Base-by-base conservation (phyloP, 2,888 invertebrate genomes). In the Sarcophaga subvicina region DNA sequence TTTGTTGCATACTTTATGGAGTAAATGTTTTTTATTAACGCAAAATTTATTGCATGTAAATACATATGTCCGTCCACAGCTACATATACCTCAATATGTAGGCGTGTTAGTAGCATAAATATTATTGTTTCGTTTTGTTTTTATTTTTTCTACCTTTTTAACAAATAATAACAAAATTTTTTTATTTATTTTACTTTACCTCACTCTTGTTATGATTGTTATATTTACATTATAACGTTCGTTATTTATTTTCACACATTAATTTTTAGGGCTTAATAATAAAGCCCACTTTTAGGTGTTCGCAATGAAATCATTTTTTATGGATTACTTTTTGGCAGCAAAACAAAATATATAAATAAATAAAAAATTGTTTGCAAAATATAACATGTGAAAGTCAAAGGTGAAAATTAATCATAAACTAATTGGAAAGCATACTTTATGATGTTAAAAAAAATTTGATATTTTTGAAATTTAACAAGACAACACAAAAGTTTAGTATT, bases 21-120 rank as follows among this genome's bases (percentile, higher is more conserved):
- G 63, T 70, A 83, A 83, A 83, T 78, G 78, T 83, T 79, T 80
- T 80, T 80, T 80, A 63, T 76, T 80, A 80, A 64, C 49, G 60
- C 66, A 70, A 80, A 76, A 84, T 84, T 80, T 84, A 80, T 76
- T 25, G 70, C 84, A 76, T 71, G 79, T 64, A 75, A 83, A 79
- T 64, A 75, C 63, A 22, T 22, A 22, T 22, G 22, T 22, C 22
- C 22, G 20, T 17, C 47, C 37, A 62, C 25, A 66, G 54, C 62
- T 45, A 67, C 67, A 49, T 5, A 59, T 27, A n/a, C 4, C 8
- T 37, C 8, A 8, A 37, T 10, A 8, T 37, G 37, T 37, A 37
- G 37, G 37, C 8, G 37, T 37, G 37, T 2, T 72, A 14, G 45
- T n/a, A 4, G 17, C 10, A 25, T 49, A 49, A 17, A 66, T 20